A percentile compares a stretch with the other conserved stretches of the same genome.
These are phyloP conservation scores for Pachyramphus minor DNA, from an alignment of 2,113 vertebrate genomes.

Conservation along the genomic window DNA sequence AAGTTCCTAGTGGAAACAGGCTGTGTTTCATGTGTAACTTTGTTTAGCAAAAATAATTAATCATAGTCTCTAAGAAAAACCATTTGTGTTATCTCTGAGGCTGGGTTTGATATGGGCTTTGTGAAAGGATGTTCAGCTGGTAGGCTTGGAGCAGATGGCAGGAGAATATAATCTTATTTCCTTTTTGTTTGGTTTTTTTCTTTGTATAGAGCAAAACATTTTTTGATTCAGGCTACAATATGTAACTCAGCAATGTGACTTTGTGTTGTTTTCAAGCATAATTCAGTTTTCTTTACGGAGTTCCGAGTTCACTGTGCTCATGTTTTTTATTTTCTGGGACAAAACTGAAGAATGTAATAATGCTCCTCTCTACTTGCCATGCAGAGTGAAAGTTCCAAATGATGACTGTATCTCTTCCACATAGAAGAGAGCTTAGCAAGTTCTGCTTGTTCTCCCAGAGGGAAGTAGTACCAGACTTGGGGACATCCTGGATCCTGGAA, in stretches of 20 bases:
- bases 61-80: background rate
- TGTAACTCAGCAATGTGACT: background rate
- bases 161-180: background rate
- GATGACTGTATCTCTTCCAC: background rate
- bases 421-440: background rate
- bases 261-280: background rate
- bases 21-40: background rate
- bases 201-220: background rate
- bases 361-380: background rate
- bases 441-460: background rate
- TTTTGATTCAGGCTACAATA: background rate
- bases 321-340: background rate
- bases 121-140: background rate
- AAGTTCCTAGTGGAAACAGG: background rate
- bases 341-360: background rate
- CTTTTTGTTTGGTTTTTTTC: background rate
- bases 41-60: background rate
- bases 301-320: background rate
- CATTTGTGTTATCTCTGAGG: background rate
- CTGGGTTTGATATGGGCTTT: background rate
- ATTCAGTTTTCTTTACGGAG: background rate
- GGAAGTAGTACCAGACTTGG: background rate
- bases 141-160: background rate
- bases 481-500: background rate
- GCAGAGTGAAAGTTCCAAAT: background rate